A percentile compares a stretch with the other conserved stretches of the same genome.
Evolutionary conservation across 2,797 vertebrate species (phyloP).

Genomic region (Periophthalmus magnuspinnatus): DNA sequence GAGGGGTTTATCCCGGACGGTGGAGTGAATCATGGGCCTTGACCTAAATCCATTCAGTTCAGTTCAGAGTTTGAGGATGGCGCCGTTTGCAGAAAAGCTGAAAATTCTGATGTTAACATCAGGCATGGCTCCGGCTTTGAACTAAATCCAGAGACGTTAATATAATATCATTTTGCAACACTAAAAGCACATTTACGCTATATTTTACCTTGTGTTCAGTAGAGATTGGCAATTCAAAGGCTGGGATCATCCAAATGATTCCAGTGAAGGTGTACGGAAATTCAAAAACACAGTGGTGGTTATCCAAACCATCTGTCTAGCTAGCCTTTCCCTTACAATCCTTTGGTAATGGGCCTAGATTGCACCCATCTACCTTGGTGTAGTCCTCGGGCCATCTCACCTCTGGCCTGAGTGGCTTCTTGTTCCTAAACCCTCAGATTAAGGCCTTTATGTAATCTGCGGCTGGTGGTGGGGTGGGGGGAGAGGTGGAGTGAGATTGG

Average conservation of each 20-base stretch:
- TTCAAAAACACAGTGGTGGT: too few relatives aligned
- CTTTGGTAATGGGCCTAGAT: not conserved
- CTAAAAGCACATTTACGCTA: not conserved
- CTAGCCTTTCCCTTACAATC: not conserved
- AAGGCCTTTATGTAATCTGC: conserved; percentile 80
- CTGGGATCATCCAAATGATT: too few relatives aligned
- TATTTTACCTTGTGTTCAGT: too few relatives aligned
- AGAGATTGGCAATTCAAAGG: too few relatives aligned
- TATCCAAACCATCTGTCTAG: not conserved
- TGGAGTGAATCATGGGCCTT: conserved; percentile 67
- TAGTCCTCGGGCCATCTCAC: conserved; percentile 22
- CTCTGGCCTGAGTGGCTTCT: conserved; percentile 48
- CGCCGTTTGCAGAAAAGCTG: conserved; percentile 29
- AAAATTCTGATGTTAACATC: conserved; percentile 38
- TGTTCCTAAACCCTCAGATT: conserved; percentile 76
- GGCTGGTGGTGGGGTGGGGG: conserved; percentile 42
- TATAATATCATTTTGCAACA: not conserved
- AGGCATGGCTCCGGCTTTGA: not conserved
- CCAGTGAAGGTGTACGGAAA: too few relatives aligned
- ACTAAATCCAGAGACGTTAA: not conserved
- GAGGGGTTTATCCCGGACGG: conserved; percentile 49
- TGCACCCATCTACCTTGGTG: not conserved
- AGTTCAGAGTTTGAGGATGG: conserved; percentile 54
- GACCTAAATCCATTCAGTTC: conserved; percentile 68
- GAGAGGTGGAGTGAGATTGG: not conserved